Base-by-base conservation (phyloP, 2,797 vertebrate species). In the Chelidonichthys spinosus region DNA sequence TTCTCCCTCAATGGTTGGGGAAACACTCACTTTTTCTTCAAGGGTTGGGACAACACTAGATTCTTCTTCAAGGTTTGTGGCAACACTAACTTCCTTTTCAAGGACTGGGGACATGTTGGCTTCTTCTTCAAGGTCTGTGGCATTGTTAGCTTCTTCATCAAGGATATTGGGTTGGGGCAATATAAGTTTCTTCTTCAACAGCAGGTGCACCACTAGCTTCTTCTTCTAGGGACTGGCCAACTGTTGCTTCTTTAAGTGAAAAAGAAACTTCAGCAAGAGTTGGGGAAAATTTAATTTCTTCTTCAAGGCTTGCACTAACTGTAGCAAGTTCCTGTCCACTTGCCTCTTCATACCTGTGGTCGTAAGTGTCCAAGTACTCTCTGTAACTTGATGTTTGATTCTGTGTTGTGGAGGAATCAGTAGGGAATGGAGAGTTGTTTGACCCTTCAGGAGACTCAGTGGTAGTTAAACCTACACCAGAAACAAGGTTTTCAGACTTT, bases 261-360 rank as follows among this genome's bases (percentile, higher is more conserved):
- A 42, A 42, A 42, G 40, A 42, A 42, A 42, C 40, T 42, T 42
- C 25, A 25, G 25, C 25, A 25, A 25, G 25, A 7, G 56, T 69
- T 59, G 53, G 36, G 36, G 18, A 2, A 71, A 68, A 5, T 73
- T 63, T 44, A 33, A 53, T 2, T 0, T 58, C 72, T 39, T 85
- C 83, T 59, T 3, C 63, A 61, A 72, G 32, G 25, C n/a, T 66
- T 52, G 49, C 50, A 46, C 25, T 67, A 53, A 73, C 35, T 42
- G 70, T 69, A 35, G 17, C 60, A 61, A 84, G 76, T 74, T 90
- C 90, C 17, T 86, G 68, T 59, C 89, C 91, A 78, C 90, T 91
- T 72, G 85, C 85, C 32, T 92, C 92, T 67, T 92, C 87, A 61
- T 80, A 84, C 63, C 63, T 52, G 39, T 55, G 4, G 86, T 81